A percentile compares a stretch with the other conserved stretches of the same genome.
Evolutionary conservation across 2,888 invertebrate genomes (phyloP).

Genomic region (Tipula lateralis): DNA sequence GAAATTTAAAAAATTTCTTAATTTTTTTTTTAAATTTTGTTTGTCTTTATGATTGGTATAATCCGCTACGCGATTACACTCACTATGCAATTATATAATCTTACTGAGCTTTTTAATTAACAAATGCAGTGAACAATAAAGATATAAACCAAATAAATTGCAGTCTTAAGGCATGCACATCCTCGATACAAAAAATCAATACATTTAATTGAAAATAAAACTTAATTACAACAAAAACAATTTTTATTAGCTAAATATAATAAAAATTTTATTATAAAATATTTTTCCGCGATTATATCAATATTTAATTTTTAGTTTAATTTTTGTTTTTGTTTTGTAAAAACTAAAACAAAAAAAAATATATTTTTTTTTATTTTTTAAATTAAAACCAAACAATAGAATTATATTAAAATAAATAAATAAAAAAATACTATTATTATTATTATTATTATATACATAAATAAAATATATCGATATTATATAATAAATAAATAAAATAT

Average conservation of each 20-base stretch:
- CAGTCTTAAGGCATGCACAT: not conserved
- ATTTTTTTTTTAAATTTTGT: not conserved
- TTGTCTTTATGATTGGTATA: not conserved
- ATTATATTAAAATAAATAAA: not conserved
- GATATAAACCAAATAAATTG: not conserved
- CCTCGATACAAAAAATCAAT: not conserved
- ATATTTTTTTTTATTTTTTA: not conserved
- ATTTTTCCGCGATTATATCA: not conserved
- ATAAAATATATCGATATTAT: constrained; percentile 7
- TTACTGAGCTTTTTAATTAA: not conserved
- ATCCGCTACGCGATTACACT: not conserved
- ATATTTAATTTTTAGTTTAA: constrained; percentile 7
- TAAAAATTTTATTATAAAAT: not conserved
- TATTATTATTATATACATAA: not conserved
- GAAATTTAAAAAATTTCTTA: not conserved
- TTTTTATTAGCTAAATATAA: not conserved
- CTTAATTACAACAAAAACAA: not conserved
- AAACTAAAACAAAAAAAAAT: not conserved
- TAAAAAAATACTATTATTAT: not conserved
- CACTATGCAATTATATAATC: not conserved
- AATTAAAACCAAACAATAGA: not conserved
- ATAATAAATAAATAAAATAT: not conserved
- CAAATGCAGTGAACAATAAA: not conserved
- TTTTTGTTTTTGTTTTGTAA: not conserved
- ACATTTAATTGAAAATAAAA: not conserved